Evolutionary conservation across 2,888 invertebrate species (phyloP).

Genomic region (Chydorus sphaericus): DNA sequence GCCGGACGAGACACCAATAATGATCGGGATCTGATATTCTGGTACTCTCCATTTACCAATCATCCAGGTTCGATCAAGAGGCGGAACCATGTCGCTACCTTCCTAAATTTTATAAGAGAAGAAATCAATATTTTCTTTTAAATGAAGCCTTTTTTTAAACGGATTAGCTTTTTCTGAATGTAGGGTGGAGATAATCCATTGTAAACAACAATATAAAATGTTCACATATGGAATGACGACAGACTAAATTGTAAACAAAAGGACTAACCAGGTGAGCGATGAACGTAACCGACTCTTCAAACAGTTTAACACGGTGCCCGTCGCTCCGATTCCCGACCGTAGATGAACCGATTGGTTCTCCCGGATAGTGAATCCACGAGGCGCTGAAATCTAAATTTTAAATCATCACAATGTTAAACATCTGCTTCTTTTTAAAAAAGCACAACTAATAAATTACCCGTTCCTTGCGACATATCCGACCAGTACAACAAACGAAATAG

Average conservation of each 20-base stretch:
- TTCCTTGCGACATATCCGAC: background rate
- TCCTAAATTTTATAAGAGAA: too few species aligned
- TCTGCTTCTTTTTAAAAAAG: background rate
- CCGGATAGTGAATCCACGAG: conserved; percentile 1
- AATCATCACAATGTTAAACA: background rate
- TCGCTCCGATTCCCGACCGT: conserved; percentile 2
- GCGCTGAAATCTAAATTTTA: background rate
- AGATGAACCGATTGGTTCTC: background rate
- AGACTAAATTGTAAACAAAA: too few species aligned
- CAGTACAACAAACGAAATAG: background rate
- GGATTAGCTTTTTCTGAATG: too few species aligned
- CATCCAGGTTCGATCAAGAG: conserved; percentile 9
- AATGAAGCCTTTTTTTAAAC: too few species aligned
- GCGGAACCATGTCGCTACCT: conserved; percentile 9
- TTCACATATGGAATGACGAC: too few species aligned
- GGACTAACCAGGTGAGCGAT: conserved; percentile 14
- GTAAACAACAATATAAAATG: too few species aligned
- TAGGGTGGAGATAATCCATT: too few species aligned
- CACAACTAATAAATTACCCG: background rate
- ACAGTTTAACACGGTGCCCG: conserved; percentile 9
- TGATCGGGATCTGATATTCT: conserved; percentile 11
- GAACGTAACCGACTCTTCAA: conserved; percentile 13
- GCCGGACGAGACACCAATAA: conserved; percentile 12
- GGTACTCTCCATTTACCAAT: conserved; percentile 8
- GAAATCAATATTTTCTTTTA: too few species aligned